phyloP scores from a whole-genome alignment of 2,797 vertebrate genomes.

The Gambelia wislizenii region DNA sequence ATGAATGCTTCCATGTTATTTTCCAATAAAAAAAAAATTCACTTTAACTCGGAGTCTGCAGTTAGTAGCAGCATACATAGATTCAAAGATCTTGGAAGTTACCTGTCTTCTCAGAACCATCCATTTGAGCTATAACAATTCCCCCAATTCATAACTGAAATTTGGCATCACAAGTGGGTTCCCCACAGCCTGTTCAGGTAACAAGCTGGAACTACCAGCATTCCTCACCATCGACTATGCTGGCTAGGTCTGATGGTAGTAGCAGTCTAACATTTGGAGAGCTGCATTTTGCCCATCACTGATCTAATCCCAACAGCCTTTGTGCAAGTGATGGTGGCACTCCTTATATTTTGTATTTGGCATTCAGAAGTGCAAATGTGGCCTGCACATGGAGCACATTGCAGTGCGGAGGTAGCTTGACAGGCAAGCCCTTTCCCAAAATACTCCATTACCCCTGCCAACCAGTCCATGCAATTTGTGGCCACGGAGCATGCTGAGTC shows the following conservation, averaged over 20 bases:
- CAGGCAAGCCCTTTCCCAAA: neutral
- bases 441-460: neutral
- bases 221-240: neutral
- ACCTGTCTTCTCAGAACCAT: too few relatives aligned
- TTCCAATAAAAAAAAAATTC: too few relatives aligned
- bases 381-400: neutral
- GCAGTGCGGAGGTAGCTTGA: neutral
- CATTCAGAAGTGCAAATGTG: neutral
- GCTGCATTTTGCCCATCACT: neutral
- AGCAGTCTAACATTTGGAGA: neutral
- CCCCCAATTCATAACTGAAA: too few relatives aligned
- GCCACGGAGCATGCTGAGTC: neutral
- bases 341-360: neutral
- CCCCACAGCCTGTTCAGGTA: too few relatives aligned
- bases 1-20: too few relatives aligned
- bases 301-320: neutral
- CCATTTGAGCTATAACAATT: too few relatives aligned
- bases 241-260: neutral
- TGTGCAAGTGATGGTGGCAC: neutral
- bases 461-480: neutral
- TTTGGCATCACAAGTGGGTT: too few relatives aligned
- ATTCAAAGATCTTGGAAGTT: too few relatives aligned
- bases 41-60: too few relatives aligned
- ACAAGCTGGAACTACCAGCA: too few relatives aligned
- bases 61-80: too few relatives aligned